phyloP scores from a whole-genome alignment of 2,113 vertebrate species.

The Lophius piscatorius region DNA sequence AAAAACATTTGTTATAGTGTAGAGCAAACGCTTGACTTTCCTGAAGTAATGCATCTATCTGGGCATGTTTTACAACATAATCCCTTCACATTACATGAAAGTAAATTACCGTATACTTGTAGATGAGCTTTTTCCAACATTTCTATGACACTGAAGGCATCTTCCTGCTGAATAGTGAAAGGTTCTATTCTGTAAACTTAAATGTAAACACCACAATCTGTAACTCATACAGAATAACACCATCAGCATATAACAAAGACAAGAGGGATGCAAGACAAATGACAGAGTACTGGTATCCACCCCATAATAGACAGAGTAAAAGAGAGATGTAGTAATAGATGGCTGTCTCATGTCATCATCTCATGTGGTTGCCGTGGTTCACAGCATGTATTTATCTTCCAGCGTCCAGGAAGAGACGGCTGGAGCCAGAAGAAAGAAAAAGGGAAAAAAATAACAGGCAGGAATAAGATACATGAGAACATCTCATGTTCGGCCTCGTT shows the following conservation, averaged over 20 bases:
- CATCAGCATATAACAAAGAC: background rate
- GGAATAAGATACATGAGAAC: conserved; percentile 11
- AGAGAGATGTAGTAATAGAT: background rate
- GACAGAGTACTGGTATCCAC: background rate
- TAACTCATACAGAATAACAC: too few species aligned
- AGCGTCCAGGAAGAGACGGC: conserved; percentile 4
- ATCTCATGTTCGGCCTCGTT: conserved; percentile 13
- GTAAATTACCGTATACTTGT: too few species aligned
- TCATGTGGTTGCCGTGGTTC: conserved; percentile 27
- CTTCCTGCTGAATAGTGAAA: too few species aligned
- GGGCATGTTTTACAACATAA: too few species aligned
- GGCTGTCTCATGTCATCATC: background rate
- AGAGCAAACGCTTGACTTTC: too few species aligned
- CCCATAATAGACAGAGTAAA: background rate
- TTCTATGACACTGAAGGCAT: too few species aligned
- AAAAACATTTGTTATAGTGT: too few species aligned
- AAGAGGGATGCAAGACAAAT: background rate
- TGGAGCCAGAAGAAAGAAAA: background rate
- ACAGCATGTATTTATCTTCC: conserved; percentile 14
- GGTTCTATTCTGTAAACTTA: too few species aligned
- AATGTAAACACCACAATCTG: too few species aligned
- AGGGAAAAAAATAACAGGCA: background rate
- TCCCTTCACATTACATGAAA: too few species aligned
- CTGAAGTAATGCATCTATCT: too few species aligned
- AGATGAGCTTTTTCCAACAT: too few species aligned